Conservation (phyloP, 1,140 invertebrate genomes). For the Centruroides sculpturatus region DNA sequence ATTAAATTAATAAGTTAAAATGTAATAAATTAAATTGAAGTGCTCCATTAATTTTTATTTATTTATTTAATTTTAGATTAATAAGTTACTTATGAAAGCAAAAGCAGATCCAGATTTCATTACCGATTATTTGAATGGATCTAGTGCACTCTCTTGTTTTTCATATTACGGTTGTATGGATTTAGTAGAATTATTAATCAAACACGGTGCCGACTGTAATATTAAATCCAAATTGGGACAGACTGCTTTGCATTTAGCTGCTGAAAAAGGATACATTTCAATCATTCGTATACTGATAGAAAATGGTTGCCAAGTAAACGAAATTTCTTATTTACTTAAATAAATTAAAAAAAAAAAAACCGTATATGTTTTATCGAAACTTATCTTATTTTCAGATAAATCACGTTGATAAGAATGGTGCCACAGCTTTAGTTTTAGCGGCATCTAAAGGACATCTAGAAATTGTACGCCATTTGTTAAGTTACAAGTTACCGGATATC, state of each 20-base stretch:
- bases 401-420: constrained; percentile 59
- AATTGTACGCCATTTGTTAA: constrained; percentile 77
- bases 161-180: constrained; percentile 72
- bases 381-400: constrained; percentile 23
- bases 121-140: no score
- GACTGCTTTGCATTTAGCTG: constrained; percentile 60
- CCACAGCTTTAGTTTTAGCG: constrained; percentile 84
- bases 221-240: constrained; percentile 73
- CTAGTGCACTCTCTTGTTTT: not conserved
- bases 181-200: constrained; percentile 73
- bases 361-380: no score
- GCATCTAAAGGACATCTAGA: constrained; percentile 86
- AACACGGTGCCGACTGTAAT: constrained; percentile 83
- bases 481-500: no score
- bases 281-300: constrained; percentile 26
- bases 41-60: no score
- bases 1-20: no score
- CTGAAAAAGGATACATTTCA: constrained; percentile 37
- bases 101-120: no score
- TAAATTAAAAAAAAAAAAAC: no score
- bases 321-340: no score
- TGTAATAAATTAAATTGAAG: no score
- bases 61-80: no score
- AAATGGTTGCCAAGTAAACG: constrained; percentile 30
- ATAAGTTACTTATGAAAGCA: no score